Evolutionary conservation across 2,888 invertebrate genomes (phyloP).

Genomic region (Bhutanitis thaidina): DNA sequence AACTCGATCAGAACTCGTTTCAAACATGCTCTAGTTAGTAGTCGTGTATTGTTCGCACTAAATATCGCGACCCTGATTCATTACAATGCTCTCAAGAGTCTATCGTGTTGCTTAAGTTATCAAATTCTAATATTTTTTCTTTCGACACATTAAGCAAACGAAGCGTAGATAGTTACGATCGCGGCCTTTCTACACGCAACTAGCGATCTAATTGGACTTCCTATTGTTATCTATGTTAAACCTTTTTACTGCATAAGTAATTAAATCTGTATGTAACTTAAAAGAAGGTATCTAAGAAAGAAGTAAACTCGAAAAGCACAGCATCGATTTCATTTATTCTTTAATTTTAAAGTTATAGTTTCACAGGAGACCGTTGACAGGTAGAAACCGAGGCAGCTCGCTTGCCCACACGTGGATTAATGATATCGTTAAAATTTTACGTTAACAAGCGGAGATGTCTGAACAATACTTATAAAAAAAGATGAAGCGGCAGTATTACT

Average conservation of each 20-base stretch:
- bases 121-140: slow-evolving; percentile 10
- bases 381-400: too few relatives aligned
- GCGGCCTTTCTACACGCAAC: slow-evolving; percentile 10
- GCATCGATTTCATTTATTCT: too few relatives aligned
- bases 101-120: slow-evolving; percentile 12
- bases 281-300: too few relatives aligned
- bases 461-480: too few relatives aligned
- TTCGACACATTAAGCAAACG: slow-evolving; percentile 11
- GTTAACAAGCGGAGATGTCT: too few relatives aligned
- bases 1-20: not conserved
- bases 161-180: slow-evolving; percentile 10
- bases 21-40: slow-evolving; percentile 13
- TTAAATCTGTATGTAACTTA: too few relatives aligned
- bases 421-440: too few relatives aligned
- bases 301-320: too few relatives aligned
- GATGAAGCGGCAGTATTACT: too few relatives aligned
- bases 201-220: not conserved
- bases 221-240: not conserved
- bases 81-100: slow-evolving; percentile 5
- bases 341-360: too few relatives aligned
- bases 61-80: slow-evolving; percentile 13
- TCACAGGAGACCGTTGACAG: too few relatives aligned
- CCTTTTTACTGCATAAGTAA: not conserved
- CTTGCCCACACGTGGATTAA: too few relatives aligned
- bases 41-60: slow-evolving; percentile 1